Base-by-base conservation (phyloP, 2,888 invertebrate genomes). In the Sarcophaga caerulescens region DNA sequence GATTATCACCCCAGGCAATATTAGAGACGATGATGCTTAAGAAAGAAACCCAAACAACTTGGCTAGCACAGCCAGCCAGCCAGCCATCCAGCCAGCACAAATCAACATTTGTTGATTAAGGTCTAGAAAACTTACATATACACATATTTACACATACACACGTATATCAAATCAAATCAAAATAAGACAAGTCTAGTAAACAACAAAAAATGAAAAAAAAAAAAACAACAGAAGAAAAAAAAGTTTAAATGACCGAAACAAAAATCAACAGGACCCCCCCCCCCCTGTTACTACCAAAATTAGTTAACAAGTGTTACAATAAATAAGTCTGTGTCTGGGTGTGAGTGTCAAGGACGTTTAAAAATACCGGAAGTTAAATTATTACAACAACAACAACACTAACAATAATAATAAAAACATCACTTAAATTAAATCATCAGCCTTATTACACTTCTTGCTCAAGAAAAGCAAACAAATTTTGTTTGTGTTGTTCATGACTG, bases 1-100 rank as follows among this genome's bases (percentile, higher is more conserved):
- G 91, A 91, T 91, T 91, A 91, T 91, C 90, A 90, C 90, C 88
- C 89, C 89, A 89, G 88, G 87, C 89, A 74, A 88, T 88, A 88
- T 78, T 73, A 77, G 87, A 73, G 68, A 21, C 25, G 19, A 79
- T 14, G 79, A 59, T 77, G 79, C 62, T 74, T 75, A 76, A 82
- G 82, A 86, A 81, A 35, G 35, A 85, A 84, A 63, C 74, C 74
- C 78, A 81, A 84, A 81, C 78, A 84, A 81, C 77, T 74, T 52
- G 52, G 25, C 60, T 4, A 19, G 8, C 17, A n/a, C 23, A 45
- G 4, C 60, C 66, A 81, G 65, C 17, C 73, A 75, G 70, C 23
- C 71, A 75, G 68, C 47, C 68, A 80, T 52, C 21, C 35, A 75
- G 44, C 23, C 63, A 80, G 80, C 86, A 75, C 81, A 88, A 80